Base-by-base conservation (phyloP, 2,113 vertebrate species). In the Pogonocichla stellata region DNA sequence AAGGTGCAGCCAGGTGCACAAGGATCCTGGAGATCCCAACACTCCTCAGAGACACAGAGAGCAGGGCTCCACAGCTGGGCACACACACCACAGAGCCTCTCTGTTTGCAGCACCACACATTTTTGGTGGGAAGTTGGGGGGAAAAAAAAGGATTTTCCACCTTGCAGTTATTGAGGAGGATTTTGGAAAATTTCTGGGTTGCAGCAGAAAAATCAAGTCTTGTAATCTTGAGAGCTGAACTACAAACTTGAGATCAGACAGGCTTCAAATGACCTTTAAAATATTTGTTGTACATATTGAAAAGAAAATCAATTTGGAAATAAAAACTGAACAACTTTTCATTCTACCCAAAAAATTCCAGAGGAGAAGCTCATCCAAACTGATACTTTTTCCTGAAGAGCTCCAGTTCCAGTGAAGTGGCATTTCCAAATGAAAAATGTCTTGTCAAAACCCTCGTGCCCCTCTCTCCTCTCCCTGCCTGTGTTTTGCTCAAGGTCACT, bases 401-500 rank as follows among this genome's bases (percentile, higher is more conserved):
- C 38, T 86, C 75, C 85, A 54, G 61, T 65, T 90, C 14, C 82
- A 71, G 72, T 6, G 51, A 94, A 91, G 48, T 81, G 80, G 88
- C 64, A 90, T 94, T 94, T 93, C 36, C 93, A 75, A 60, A 67
- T 86, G 90, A 96, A 92, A 94, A 96, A 96, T 43, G 67, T 40
- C 95, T 95, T 94, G 90, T 96, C 90, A 88, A 78, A 83, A 48
- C 40, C 48, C 42, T 71, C n/a, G 40, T 78, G 82, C 92, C 88
- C 51, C 60, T 56, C 34, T 95, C 90, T 86, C 85, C 71, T 73
- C 77, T 57, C 85, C 12, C 28, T 9, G 69, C 0, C 23, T 4
- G 5, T 38, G 80, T 80, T 81, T 60, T 89, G 95, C 92, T 95
- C 96, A 97, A 96, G 95, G 96, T 97, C 95, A 96, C 86, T 93